Base-by-base conservation (phyloP, 2,113 vertebrate genomes). In the Brienomyrus brachyistius region DNA sequence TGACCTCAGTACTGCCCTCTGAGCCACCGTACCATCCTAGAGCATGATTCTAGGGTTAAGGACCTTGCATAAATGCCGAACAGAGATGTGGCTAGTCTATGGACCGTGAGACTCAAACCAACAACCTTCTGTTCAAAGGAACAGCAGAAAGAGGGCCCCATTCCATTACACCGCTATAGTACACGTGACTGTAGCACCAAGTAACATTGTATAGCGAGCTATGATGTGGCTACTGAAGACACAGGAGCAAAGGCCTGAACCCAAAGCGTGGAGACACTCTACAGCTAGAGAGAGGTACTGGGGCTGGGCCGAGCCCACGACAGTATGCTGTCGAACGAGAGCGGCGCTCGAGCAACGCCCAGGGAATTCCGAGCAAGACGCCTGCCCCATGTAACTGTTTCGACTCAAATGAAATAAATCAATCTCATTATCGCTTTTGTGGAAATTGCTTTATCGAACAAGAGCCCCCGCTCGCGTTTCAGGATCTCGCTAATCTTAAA, bases 381-480 rank as follows among this genome's bases (percentile, higher is more conserved):
- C 47, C 4, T 1, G 9, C 23, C 19, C 19, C 48, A 6, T 51
- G 74, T 43, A 48, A 51, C 74, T 13, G 31, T 19, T 35, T 80
- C 74, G 5, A 80, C 43, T 43, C 74, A 17, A 80, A 80, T 80
- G 74, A 80, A 80, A 80, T 80, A 80, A 80, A 80, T 80, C 74
- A 80, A 80, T 80, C 74, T 48, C 45, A 51, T 86, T 51, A 48
- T 27, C 45, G 23, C 83, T 86, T 48, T 51, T 86, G 48, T 86
- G 83, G 83, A 86, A 86, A 86, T 86, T 86, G 83, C 83, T 86
- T 56, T 87, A 87, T 54, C 48, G 50, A 87, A 87, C 51, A 43
- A 40, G 74, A 40, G 35, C 5, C 35, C 35, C 35, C 17, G 35
- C 35, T 80, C 17, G 74, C 74, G 17, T 87, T 87, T 56, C 31